A percentile compares a stretch with the other conserved stretches of the same genome.
These are phyloP conservation scores for Tribolium madens DNA, from an alignment of 1,140 invertebrate genomes.

Conservation along the genomic window DNA sequence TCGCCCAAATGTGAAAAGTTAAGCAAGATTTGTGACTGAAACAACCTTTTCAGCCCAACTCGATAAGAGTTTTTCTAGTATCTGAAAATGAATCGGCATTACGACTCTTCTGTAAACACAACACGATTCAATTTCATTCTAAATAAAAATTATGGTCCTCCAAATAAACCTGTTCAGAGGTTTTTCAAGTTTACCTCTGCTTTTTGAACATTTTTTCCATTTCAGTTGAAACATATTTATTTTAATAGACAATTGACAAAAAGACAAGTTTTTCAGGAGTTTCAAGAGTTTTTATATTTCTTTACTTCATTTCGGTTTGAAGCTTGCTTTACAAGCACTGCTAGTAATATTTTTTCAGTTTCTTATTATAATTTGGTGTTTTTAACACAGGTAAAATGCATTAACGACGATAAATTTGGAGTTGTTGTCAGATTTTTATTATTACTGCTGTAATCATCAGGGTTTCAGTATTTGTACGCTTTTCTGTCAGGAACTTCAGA, in stretches of 20 bases:
- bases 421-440: no score
- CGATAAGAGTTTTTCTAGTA: slow-evolving; percentile 1
- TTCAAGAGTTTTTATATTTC: not conserved
- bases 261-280: not conserved
- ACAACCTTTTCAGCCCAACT: not conserved
- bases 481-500: no score
- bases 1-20: not conserved
- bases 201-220: not conserved
- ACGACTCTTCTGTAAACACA: slow-evolving; percentile 12
- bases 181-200: not conserved
- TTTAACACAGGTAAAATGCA: no score
- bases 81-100: slow-evolving; percentile 28
- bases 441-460: no score
- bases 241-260: not conserved
- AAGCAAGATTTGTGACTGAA: not conserved
- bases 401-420: no score
- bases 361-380: no score
- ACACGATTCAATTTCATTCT: slow-evolving; percentile 12
- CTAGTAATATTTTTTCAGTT: not conserved
- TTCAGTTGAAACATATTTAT: not conserved
- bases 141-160: slow-evolving; percentile 11
- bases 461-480: no score
- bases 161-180: slow-evolving; percentile 7
- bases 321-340: no score
- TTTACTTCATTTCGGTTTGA: not conserved